Evolutionary conservation across 2,113 vertebrate genomes (phyloP).

Genomic region (Meles meles): DNA sequence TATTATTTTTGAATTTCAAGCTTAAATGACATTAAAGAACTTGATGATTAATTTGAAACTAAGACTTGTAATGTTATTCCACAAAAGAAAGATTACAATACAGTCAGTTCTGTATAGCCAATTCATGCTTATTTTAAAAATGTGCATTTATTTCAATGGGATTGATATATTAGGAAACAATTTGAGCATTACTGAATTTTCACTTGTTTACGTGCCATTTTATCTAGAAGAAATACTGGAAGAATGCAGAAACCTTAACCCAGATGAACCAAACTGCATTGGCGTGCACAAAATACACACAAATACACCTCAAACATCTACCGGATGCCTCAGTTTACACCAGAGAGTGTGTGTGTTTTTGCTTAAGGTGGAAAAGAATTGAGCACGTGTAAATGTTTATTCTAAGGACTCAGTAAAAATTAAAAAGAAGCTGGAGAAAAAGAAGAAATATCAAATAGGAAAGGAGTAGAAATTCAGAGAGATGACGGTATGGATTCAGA

Average conservation of each 20-base stretch:
- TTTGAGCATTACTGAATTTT: not conserved
- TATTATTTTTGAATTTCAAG: slow-evolving; percentile 21
- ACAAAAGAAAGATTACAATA: not conserved
- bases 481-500: not conserved
- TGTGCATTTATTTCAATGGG: not conserved
- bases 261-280: not conserved
- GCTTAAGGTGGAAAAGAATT: not conserved
- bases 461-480: not conserved
- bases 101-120: not conserved
- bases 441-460: not conserved
- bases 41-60: slow-evolving; percentile 1
- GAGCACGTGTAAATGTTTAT: not conserved
- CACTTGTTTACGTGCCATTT: not conserved
- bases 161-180: not conserved
- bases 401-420: not conserved
- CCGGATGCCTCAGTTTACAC: not conserved
- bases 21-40: not conserved
- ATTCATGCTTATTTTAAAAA: not conserved
- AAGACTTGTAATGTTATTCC: not conserved
- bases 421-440: not conserved
- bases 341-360: not conserved
- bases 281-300: not conserved
- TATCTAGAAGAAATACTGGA: not conserved
- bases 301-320: not conserved
- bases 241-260: not conserved